Evolutionary conservation across 2,888 invertebrate genomes (phyloP), one percentile per base, ranked within the genome.

Genomic region (Drosophila subquinaria): DNA sequence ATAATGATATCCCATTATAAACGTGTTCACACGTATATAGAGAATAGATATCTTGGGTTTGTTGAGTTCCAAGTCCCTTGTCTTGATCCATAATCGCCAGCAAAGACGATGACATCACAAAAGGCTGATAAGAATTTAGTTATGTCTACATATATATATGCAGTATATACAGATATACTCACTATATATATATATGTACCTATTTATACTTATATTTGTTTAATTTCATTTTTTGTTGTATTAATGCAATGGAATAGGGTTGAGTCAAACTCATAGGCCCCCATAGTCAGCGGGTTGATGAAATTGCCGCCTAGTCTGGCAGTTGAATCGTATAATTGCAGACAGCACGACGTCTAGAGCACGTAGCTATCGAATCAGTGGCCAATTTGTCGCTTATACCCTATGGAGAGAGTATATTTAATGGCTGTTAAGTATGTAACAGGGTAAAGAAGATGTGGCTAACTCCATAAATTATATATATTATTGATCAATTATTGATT

Each of bases 301-400:
- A 80, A 79, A 69, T 72, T 42, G 61, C 38, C 73, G 73, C 63
- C 73, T 80, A 70, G 70, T 40, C 80, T 11, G 8, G 71, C 68
- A 48, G 59, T 59, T 59, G 48, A 47, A 60, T 62, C 48, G 48
- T 23, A 45, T 42, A 47, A 56, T 45, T 69, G 65, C 62, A 81
- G 79, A 81, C 81, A 69, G 66, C 69, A 43, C 69, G 81, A 72
- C 79, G 81, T 45, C 78, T 27, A 63, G 11, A 67, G 45, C 65
- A 69, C 66, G 70, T 67, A 73, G 61, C 50, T 67, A 74, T 57
- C 55, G 50, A 10, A 27, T 8, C 20, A 52, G 11, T n/a, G n/a
- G n/a, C 38, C 38, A 38, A 3, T 48, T 62, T 57, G 47, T 40
- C n/a, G 53, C 0, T 33, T 1, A 10, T 30, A 30, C 48, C 15